Evolutionary conservation across 2,888 invertebrate species (phyloP), one percentile per base, ranked within the genome.

Genomic region (Drepanosiphum platanoidis): DNA sequence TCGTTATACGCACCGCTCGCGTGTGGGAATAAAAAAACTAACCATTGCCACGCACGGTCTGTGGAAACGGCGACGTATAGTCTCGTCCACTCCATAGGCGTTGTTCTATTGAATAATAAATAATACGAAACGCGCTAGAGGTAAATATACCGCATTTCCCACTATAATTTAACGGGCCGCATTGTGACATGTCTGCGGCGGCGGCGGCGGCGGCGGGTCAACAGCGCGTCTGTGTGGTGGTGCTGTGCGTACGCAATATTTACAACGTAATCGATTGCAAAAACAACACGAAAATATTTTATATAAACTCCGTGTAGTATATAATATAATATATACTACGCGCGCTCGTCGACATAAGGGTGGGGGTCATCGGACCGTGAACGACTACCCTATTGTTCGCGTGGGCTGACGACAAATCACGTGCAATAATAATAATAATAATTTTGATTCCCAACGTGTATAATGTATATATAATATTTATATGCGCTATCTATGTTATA

Each of bases 21-120:
- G 15, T 32, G 66, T 79, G 79, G 79, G 46, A 79, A 79, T 68
- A 68, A 79, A 79, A 79, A 72, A 83, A n/a, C n/a, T 64, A 64
- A 74, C 74, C 82, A 61, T 72, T 42, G 72, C 61, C 82, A 36
- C 81, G 70, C 71, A 70, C n/a, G n/a, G 79, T 68, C 66, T 39
- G 36, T 34, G 39, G 36, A 52, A 72, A 72, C 82, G 8, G 72
- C 72, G 27, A 34, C 74, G n/a, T n/a, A 42, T 7, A 15, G 32
- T 46, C 79, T 34, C n/a, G n/a, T n/a, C n/a, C n/a, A n/a, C n/a
- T n/a, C 68, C 52, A 83, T 64, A 83, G 83, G 83, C 83, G 83
- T 83, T 71, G 83, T 83, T 74, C 83, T 83, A 83, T 83, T 74
- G 83, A 83, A 83, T 83, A 83, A 83, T 83, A 83, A 83, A 83